phyloP scores from a whole-genome alignment of 2,888 invertebrate genomes.

The Sarcophaga rosellei region DNA sequence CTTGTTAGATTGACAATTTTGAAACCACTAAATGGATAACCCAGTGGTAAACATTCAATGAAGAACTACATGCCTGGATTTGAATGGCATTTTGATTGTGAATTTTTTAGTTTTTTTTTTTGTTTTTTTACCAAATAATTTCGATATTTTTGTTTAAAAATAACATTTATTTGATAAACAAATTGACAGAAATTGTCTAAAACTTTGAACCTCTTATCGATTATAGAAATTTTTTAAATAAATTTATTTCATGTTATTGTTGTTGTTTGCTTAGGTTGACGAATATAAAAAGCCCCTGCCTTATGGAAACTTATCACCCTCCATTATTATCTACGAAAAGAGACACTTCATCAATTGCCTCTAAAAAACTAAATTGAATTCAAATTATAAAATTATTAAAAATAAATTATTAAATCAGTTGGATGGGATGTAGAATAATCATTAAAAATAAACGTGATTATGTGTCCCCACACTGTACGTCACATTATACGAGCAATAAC shows the following conservation, averaged over 20 bases:
- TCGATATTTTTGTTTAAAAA: not conserved
- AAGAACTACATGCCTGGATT: not conserved
- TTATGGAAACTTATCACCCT: not conserved
- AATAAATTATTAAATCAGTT: constrained; percentile 21
- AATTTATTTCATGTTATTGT: not conserved
- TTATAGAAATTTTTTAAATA: not conserved
- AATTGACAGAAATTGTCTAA: not conserved
- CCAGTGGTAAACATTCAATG: too few species aligned
- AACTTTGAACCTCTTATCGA: not conserved
- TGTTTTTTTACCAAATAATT: too few species aligned
- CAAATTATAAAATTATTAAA: constrained; percentile 10
- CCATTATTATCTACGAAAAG: not conserved
- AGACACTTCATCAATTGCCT: not conserved
- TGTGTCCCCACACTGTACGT: not conserved
- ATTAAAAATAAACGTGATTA: not conserved
- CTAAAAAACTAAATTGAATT: not conserved
- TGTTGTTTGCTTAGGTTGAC: not conserved
- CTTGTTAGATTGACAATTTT: too few species aligned
- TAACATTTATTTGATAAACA: not conserved
- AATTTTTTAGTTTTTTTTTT: not conserved
- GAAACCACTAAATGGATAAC: too few species aligned
- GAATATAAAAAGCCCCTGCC: not conserved
- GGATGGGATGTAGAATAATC: not conserved
- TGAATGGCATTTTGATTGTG: not conserved
- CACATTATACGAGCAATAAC: too few species aligned